Percentiles rank a stretch among this genome's conserved stretches.
Conservation (phyloP, 1,140 invertebrate species). For the Aleiodes sp. region DNA sequence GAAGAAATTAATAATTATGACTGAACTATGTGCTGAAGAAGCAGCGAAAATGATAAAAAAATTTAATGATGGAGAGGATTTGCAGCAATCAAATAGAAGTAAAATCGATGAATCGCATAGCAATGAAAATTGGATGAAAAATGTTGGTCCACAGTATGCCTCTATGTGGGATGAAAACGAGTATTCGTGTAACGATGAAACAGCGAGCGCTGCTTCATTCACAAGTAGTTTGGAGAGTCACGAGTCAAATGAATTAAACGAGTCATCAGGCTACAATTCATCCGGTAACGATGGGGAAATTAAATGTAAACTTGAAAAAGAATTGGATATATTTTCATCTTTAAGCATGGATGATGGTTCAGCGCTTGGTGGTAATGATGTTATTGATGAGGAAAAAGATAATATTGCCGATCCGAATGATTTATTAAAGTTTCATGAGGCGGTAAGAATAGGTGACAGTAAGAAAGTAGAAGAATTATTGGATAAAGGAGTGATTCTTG, state of each 20-base stretch:
- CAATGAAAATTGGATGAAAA: too few relatives aligned
- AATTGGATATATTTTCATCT: slow-evolving; percentile 5
- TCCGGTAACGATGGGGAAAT: slow-evolving; percentile 18
- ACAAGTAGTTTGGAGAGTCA: slow-evolving; percentile 23
- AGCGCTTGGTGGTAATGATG: neutral
- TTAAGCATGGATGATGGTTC: neutral
- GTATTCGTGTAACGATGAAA: slow-evolving; percentile 21
- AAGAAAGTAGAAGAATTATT: slow-evolving; percentile 47
- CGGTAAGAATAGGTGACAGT: slow-evolving; percentile 51
- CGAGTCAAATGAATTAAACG: slow-evolving; percentile 3
- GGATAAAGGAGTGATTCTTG: slow-evolving; percentile 48
- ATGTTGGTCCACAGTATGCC: slow-evolving; percentile 1
- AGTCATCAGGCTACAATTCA: slow-evolving; percentile 32
- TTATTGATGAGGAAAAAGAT: slow-evolving; percentile 22
- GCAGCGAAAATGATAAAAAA: too few relatives aligned
- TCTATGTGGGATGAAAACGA: slow-evolving; percentile 27
- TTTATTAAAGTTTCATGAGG: slow-evolving; percentile 50
- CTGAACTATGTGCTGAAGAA: too few relatives aligned
- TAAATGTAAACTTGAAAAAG: neutral
- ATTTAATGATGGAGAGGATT: too few relatives aligned
- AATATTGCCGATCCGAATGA: slow-evolving; percentile 24
- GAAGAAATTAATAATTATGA: too few relatives aligned
- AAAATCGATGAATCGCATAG: too few relatives aligned
- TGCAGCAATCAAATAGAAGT: too few relatives aligned
- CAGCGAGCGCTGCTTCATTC: slow-evolving; percentile 19